A percentile compares a stretch with the other conserved stretches of the same genome.
Evolutionary conservation across 2,797 vertebrate genomes (phyloP).

Genomic region (Melanotaenia parkinsoni): DNA sequence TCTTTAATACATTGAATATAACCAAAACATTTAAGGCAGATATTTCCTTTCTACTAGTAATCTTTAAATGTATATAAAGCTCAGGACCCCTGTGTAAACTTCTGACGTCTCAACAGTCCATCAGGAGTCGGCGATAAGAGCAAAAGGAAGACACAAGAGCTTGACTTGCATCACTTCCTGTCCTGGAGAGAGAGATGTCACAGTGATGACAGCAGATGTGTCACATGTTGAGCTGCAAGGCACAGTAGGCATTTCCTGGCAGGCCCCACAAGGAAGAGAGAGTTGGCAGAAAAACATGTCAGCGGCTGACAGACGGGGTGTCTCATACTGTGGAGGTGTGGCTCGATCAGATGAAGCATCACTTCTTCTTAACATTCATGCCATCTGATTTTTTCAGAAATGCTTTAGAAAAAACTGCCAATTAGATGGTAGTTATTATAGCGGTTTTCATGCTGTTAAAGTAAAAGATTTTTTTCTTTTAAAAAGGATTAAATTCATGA

Average conservation of each 20-base stretch:
- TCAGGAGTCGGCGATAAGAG: slow-evolving; percentile 18
- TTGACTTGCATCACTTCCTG: slow-evolving; percentile 49
- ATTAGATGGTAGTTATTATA: neutral
- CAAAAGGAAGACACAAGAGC: slow-evolving; percentile 31
- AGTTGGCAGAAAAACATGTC: slow-evolving; percentile 34
- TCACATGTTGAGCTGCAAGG: slow-evolving; percentile 34
- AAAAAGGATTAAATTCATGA: no score
- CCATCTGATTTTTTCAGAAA: neutral
- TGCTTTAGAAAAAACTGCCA: neutral
- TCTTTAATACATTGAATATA: neutral
- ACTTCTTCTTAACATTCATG: neutral
- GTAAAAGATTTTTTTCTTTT: neutral
- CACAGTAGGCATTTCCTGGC: slow-evolving; percentile 43
- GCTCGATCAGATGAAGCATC: neutral
- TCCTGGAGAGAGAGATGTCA: slow-evolving; percentile 35
- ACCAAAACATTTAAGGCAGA: neutral
- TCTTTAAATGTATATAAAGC: no score
- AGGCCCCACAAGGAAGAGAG: slow-evolving; percentile 24
- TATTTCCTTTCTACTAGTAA: no score
- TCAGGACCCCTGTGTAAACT: neutral
- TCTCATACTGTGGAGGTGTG: slow-evolving; percentile 2
- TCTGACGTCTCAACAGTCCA: neutral
- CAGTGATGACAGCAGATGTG: slow-evolving; percentile 31
- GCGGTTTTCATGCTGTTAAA: neutral
- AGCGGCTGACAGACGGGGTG: slow-evolving; percentile 18